These are phyloP conservation scores for Acanthosepion pharaonis DNA, from an alignment of 2,888 invertebrate genomes.

Conservation along the genomic window DNA sequence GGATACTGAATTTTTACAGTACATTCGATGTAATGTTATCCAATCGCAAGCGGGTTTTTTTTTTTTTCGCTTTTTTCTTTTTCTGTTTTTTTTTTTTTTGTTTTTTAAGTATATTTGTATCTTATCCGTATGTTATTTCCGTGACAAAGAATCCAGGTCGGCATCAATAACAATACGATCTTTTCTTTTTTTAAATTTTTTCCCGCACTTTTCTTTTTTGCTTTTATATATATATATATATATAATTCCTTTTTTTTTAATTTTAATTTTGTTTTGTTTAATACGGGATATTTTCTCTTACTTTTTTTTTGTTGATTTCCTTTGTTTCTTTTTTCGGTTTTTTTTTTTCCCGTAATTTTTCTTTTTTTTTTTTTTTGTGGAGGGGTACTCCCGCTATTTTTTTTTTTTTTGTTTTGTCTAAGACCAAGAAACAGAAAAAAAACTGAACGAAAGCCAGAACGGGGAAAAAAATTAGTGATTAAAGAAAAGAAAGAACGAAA, in stretches of 20 bases:
- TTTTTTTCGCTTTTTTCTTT: too few species aligned
- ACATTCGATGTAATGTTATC: background rate
- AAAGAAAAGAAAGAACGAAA: background rate
- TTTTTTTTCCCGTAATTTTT: too few species aligned
- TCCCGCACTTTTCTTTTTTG: background rate
- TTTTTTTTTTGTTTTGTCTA: too few species aligned
- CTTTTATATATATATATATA: background rate
- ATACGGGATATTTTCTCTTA: background rate
- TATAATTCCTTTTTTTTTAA: background rate
- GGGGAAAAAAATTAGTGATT: too few species aligned
- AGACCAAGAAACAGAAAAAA: too few species aligned
- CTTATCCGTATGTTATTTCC: background rate
- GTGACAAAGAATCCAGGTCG: background rate
- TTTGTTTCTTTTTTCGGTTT: too few species aligned
- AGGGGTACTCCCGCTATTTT: too few species aligned
- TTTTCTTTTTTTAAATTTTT: background rate
- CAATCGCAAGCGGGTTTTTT: background rate
- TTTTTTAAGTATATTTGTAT: background rate
- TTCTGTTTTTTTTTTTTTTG: background rate
- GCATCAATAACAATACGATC: background rate
- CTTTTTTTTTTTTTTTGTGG: too few species aligned
- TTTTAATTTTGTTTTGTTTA: background rate
- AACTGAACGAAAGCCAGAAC: too few species aligned
- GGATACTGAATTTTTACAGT: background rate
- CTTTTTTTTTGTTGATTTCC: background rate